Conservation (phyloP, 2,113 vertebrate genomes). For the Castor canadensis region DNA sequence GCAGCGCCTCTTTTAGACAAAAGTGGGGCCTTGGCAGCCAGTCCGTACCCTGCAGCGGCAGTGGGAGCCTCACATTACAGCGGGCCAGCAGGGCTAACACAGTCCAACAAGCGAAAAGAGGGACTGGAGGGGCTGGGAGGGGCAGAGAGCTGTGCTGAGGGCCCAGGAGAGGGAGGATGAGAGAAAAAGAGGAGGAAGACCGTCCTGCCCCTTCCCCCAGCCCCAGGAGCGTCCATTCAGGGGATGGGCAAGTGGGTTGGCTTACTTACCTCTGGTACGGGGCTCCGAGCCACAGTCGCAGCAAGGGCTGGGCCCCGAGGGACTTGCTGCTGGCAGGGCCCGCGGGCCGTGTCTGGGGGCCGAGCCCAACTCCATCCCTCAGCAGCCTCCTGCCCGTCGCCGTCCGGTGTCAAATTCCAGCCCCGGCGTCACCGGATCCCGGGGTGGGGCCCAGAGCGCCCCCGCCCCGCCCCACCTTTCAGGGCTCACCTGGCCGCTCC, state of each 20-base stretch:
- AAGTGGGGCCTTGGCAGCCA: conserved; percentile 62
- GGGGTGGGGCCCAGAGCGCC: conserved; percentile 68
- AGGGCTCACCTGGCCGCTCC: conserved; percentile 67
- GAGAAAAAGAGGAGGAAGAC: background rate
- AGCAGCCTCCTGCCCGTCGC: conserved; percentile 73
- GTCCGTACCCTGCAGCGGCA: conserved; percentile 56
- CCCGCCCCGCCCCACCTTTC: conserved; percentile 72
- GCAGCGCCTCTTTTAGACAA: conserved; percentile 56
- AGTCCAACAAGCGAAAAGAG: conserved; percentile 23
- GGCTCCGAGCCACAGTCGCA: conserved; percentile 45
- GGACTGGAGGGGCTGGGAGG: conserved; percentile 56
- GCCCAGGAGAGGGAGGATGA: conserved; percentile 44
- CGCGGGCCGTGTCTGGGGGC: conserved; percentile 77
- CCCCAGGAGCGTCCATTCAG: conserved; percentile 1
- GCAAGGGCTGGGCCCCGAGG: conserved; percentile 57
- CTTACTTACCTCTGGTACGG: conserved; percentile 60
- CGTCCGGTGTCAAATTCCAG: conserved; percentile 84
- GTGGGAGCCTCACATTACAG: conserved; percentile 59
- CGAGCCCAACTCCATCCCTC: conserved; percentile 83
- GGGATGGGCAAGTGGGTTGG: conserved; percentile 34
- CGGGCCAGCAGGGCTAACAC: background rate
- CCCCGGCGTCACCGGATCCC: conserved; percentile 74
- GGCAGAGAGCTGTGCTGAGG: background rate
- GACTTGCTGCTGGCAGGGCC: conserved; percentile 69
- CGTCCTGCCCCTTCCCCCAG: background rate